Percentiles rank a stretch among this genome's conserved stretches.
Evolutionary conservation across 37 sponge, comb jelly and placozoan genomes (phyloP).

Genomic region (Cladorhizidae sp.): DNA sequence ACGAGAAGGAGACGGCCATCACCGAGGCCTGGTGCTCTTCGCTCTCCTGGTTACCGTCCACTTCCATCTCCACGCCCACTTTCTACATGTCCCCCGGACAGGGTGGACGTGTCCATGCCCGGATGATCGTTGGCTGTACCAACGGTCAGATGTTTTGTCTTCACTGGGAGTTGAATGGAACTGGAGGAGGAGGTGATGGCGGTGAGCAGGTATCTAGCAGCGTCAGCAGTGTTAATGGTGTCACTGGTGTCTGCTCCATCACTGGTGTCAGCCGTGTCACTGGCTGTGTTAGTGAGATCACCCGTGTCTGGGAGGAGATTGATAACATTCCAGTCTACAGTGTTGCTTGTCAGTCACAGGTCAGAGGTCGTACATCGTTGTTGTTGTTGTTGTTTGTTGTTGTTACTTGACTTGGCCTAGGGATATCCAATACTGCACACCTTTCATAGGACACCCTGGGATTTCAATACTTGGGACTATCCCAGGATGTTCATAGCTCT

Average conservation of each 20-base stretch:
- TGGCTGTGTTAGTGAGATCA: neutral
- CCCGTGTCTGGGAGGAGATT: constrained; percentile 9
- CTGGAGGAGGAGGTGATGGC: neutral
- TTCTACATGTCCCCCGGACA: neutral
- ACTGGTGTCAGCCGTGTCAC: neutral
- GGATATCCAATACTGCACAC: too few relatives aligned
- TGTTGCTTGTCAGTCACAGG: constrained; percentile 24
- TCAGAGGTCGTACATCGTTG: neutral
- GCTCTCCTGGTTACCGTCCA: neutral
- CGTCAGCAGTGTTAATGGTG: neutral
- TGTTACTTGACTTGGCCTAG: neutral
- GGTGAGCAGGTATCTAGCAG: neutral
- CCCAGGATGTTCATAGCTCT: too few relatives aligned
- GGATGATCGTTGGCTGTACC: neutral
- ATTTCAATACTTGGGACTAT: too few relatives aligned
- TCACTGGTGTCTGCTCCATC: neutral
- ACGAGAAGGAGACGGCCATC: neutral
- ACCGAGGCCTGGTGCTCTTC: constrained; percentile 9
- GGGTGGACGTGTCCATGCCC: neutral
- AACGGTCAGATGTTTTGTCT: neutral
- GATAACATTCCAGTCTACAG: constrained; percentile 22
- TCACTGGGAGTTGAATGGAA: constrained; percentile 1
- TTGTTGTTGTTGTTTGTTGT: neutral
- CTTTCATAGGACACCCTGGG: too few relatives aligned
- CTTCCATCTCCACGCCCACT: constrained; percentile 13